Evolutionary conservation across 2,113 vertebrate species (phyloP).

Genomic region (Pica pica): DNA sequence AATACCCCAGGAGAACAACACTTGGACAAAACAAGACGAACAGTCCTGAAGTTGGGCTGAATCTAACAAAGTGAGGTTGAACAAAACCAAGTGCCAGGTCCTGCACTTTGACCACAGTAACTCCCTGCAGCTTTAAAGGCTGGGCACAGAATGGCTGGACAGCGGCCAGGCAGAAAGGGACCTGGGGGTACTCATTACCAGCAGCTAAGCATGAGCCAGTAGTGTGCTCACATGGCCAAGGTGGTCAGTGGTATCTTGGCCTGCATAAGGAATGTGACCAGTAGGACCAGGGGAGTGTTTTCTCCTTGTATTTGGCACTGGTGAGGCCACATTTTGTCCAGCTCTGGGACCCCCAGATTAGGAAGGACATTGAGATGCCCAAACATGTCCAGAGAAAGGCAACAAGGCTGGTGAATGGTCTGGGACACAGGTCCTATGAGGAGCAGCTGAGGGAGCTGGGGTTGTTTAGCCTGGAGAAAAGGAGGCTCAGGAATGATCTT

Average conservation of each 20-base stretch:
- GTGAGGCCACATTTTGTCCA: background rate
- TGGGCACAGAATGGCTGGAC: background rate
- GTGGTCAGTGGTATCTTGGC: background rate
- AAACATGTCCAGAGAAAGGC: accelerated
- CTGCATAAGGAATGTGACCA: background rate
- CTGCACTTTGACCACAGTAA: background rate
- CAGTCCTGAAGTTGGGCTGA: accelerated
- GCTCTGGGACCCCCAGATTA: background rate
- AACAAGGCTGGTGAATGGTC: background rate
- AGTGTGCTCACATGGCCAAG: accelerated
- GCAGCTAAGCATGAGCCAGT: background rate
- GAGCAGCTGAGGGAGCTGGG: background rate
- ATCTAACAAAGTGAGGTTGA: background rate
- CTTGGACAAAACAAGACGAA: background rate
- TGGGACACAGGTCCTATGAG: background rate
- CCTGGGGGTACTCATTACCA: too few relatives aligned
- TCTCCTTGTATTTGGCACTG: background rate
- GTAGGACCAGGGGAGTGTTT: background rate
- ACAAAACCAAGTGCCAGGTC: accelerated
- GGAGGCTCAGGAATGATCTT: background rate
- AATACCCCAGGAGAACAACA: background rate
- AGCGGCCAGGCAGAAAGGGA: background rate
- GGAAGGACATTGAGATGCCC: accelerated
- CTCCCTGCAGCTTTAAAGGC: background rate
- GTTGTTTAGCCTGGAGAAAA: background rate